phyloP scores from a whole-genome alignment of 23 tunicate genomes.

The Ascidia mentula region DNA sequence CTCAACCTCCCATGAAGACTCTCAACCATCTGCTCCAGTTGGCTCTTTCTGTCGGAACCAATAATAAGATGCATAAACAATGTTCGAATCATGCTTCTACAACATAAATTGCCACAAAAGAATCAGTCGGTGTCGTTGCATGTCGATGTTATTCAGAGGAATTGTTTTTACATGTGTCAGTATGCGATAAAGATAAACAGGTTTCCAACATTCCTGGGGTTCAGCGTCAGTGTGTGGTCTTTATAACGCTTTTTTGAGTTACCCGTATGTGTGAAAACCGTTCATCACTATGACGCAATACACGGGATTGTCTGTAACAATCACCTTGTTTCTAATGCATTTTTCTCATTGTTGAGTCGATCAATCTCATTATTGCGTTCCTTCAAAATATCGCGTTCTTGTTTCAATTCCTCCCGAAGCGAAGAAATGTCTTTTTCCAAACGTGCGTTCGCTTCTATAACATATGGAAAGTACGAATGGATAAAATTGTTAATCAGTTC shows the following conservation, averaged over 20 bases:
- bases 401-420: neutral
- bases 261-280: too few relatives aligned
- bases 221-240: too few relatives aligned
- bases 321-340: neutral
- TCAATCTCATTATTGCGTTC: neutral
- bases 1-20: constrained; percentile 17
- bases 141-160: too few relatives aligned
- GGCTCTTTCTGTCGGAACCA: constrained; percentile 22
- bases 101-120: too few relatives aligned
- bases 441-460: constrained; percentile 21
- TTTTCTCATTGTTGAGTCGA: neutral
- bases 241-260: too few relatives aligned
- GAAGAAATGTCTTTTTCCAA: constrained; percentile 9
- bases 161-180: too few relatives aligned
- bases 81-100: neutral
- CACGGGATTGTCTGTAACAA: too few relatives aligned
- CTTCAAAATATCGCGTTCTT: neutral
- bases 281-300: too few relatives aligned
- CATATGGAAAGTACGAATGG: neutral
- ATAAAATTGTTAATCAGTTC: neutral
- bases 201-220: too few relatives aligned
- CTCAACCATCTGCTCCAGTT: constrained; percentile 42
- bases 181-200: too few relatives aligned
- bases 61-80: neutral
- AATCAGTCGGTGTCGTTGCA: too few relatives aligned